Evolutionary conservation across 2,113 vertebrate genomes (phyloP).

Genomic region (Emydura subglobosa): DNA sequence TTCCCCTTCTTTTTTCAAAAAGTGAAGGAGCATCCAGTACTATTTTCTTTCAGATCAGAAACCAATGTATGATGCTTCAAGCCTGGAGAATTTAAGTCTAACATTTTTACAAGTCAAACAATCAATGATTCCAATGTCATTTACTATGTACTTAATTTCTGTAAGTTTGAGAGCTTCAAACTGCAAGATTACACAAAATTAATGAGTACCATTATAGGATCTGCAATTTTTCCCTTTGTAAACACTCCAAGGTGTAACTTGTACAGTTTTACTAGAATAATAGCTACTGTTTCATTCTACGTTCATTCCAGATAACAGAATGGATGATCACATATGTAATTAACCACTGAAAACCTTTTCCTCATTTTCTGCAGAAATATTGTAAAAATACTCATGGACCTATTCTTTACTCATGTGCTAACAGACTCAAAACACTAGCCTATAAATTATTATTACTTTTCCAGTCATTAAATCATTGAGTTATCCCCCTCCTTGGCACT

Average conservation of each 20-base stretch:
- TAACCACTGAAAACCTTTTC: neutral
- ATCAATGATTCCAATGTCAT: neutral
- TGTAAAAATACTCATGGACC: neutral
- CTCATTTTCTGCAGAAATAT: neutral
- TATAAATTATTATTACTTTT: neutral
- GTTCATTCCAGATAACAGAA: neutral
- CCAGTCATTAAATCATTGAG: neutral
- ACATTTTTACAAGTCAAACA: neutral
- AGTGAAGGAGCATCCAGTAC: neutral
- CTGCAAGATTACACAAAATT: neutral
- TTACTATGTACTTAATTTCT: neutral
- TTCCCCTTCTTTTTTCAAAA: rapidly evolving
- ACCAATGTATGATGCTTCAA: neutral
- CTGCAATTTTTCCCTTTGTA: neutral
- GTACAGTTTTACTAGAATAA: neutral
- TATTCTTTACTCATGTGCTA: neutral
- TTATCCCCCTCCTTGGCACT: neutral
- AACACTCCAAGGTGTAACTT: neutral
- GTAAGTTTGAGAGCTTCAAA: neutral
- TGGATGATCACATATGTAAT: neutral
- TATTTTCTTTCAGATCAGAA: neutral
- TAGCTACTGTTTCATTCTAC: neutral
- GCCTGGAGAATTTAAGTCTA: neutral
- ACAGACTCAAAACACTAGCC: neutral
- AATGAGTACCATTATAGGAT: neutral